These are phyloP conservation scores for Euschistus heros DNA, from an alignment of 1,140 invertebrate species.

Conservation along the genomic window DNA sequence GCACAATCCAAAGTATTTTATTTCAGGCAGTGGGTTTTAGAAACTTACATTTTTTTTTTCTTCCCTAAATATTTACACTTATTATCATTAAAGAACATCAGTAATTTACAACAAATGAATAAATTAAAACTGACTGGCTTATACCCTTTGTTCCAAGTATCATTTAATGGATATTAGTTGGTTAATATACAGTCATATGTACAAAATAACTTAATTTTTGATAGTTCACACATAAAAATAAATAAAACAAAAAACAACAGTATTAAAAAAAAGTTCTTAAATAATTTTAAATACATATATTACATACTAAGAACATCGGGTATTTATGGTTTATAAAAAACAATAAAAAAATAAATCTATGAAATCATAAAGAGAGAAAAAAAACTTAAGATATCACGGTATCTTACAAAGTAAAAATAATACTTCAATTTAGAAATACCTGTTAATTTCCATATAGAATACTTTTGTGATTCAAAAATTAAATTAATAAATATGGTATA, in stretches of 20 bases:
- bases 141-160: too few relatives aligned
- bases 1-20: background rate
- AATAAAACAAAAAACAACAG: too few relatives aligned
- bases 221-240: too few relatives aligned
- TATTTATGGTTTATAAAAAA: constrained; percentile 1
- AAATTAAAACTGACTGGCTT: background rate
- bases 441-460: background rate
- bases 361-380: background rate
- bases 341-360: constrained; percentile 15
- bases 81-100: background rate
- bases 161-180: too few relatives aligned
- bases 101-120: background rate
- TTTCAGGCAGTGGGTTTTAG: constrained; percentile 9
- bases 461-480: background rate
- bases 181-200: too few relatives aligned
- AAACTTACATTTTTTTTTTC: constrained; percentile 1
- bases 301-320: constrained; percentile 1
- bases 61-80: background rate
- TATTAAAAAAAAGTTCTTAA: too few relatives aligned
- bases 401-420: constrained; percentile 1
- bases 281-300: too few relatives aligned
- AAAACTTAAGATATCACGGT: background rate
- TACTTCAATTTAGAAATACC: background rate
- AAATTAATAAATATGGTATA: constrained; percentile 11
- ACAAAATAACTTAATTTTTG: too few relatives aligned